phyloP scores from a whole-genome alignment of 2,888 invertebrate species.

The Alloplasta piceator region DNA sequence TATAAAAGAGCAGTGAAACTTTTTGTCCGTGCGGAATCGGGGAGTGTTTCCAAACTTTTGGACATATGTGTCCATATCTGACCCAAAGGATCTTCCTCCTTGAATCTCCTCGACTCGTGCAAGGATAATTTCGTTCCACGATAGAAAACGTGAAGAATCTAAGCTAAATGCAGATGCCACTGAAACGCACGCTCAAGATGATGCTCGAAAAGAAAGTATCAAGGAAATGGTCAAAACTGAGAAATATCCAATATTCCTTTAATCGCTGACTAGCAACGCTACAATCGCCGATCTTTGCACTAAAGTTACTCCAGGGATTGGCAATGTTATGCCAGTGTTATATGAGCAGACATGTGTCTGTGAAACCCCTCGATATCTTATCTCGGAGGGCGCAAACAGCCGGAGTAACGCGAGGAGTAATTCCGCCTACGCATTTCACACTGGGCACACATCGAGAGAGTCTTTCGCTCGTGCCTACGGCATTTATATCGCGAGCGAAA shows the following conservation, averaged over 20 bases:
- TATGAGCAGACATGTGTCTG: background rate
- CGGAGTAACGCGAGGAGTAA: conserved; percentile 73
- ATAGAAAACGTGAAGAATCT: conserved; percentile 7
- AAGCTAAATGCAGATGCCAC: conserved; percentile 6
- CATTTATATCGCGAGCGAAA: conserved; percentile 45
- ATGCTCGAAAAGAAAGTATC: background rate
- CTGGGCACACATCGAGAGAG: conserved; percentile 18
- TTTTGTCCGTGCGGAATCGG: too few relatives aligned
- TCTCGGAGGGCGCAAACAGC: conserved; percentile 59
- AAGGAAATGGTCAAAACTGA: background rate
- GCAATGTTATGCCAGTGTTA: background rate
- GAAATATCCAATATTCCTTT: background rate
- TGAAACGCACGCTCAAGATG: background rate
- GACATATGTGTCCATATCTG: background rate
- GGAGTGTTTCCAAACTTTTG: too few relatives aligned
- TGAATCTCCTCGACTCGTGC: conserved; percentile 6
- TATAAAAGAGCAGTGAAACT: too few relatives aligned
- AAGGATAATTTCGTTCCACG: conserved; percentile 13
- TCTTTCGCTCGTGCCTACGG: conserved; percentile 40
- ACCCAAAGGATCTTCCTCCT: conserved; percentile 39
- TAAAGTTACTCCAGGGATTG: background rate
- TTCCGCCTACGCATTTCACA: conserved; percentile 71
- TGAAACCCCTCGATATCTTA: conserved; percentile 54
- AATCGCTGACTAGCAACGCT: too few relatives aligned
- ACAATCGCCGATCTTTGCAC: too few relatives aligned